Percentiles rank a stretch among this genome's conserved stretches.
These are phyloP conservation scores for Rhamnusium bicolor DNA, from an alignment of 2,888 invertebrate species.

Conservation along the genomic window DNA sequence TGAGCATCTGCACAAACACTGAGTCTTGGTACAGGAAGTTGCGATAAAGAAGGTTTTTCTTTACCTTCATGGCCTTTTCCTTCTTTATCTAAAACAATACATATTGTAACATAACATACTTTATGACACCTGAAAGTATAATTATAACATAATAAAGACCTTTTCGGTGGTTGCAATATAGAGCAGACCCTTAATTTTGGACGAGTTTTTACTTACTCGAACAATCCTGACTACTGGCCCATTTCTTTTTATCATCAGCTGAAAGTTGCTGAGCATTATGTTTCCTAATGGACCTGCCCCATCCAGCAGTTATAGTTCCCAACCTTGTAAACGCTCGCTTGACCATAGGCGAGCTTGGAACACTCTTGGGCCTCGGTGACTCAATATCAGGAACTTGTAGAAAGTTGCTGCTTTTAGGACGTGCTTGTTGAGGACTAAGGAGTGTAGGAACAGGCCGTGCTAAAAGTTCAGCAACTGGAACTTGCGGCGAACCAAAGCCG, in stretches of 20 bases:
- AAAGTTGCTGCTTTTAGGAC: constrained; percentile 92
- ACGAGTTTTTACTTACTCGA: constrained; percentile 78
- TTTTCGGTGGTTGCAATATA: too few species aligned
- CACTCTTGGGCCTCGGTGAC: constrained; percentile 91
- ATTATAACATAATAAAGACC: too few species aligned
- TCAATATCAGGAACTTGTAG: constrained; percentile 87
- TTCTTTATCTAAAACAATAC: constrained; percentile 79
- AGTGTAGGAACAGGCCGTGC: constrained; percentile 90
- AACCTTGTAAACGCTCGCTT: constrained; percentile 92
- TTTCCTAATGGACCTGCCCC: constrained; percentile 90
- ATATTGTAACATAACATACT: not conserved
- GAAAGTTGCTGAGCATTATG: constrained; percentile 86
- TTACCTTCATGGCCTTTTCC: constrained; percentile 85
- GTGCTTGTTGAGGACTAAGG: constrained; percentile 88
- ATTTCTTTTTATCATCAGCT: constrained; percentile 93
- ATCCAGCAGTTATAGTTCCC: constrained; percentile 91
- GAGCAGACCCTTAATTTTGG: too few species aligned
- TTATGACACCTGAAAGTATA: constrained; percentile 16
- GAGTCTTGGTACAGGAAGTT: constrained; percentile 88
- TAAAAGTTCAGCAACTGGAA: constrained; percentile 90
- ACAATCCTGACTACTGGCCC: constrained; percentile 90
- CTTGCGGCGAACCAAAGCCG: constrained; percentile 94
- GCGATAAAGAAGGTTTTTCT: constrained; percentile 81
- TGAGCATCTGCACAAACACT: constrained; percentile 95
- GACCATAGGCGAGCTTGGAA: constrained; percentile 95